These are phyloP conservation scores for Phrynosoma platyrhinos DNA, from an alignment of 2,113 vertebrate species.

Conservation along the genomic window DNA sequence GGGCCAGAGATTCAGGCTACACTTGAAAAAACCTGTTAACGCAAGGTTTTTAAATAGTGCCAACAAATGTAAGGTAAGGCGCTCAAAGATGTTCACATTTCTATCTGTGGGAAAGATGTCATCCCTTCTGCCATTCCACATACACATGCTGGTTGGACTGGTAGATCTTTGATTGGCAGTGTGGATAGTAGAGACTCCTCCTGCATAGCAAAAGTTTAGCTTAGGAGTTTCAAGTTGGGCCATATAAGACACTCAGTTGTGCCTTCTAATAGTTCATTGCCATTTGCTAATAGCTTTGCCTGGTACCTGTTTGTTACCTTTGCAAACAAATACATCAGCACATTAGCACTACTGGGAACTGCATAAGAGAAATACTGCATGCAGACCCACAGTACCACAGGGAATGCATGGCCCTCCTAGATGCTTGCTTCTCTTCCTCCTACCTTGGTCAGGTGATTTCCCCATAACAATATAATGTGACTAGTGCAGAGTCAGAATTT, in stretches of 20 bases:
- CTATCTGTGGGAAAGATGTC: neutral
- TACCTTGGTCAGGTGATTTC: neutral
- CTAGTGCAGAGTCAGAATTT: no score
- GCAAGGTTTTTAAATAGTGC: slow-evolving; percentile 19
- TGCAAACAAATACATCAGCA: neutral
- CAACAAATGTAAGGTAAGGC: neutral
- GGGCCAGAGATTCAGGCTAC: neutral
- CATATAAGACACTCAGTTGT: neutral
- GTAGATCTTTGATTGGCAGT: neutral
- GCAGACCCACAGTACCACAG: neutral
- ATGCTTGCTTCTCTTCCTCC: no score
- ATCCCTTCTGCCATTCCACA: neutral
- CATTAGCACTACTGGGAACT: neutral
- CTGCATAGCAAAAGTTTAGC: neutral
- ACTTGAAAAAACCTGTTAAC: neutral
- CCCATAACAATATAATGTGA: no score
- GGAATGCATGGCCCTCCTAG: neutral
- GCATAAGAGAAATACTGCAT: neutral
- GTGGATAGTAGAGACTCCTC: neutral
- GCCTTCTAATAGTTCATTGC: neutral
- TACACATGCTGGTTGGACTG: neutral
- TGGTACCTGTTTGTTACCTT: neutral
- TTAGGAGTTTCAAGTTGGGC: neutral
- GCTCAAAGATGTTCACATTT: neutral
- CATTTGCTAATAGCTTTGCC: no score